Evolutionary conservation across 2,888 invertebrate genomes (phyloP).

Genomic region (Mamestra brassicae): DNA sequence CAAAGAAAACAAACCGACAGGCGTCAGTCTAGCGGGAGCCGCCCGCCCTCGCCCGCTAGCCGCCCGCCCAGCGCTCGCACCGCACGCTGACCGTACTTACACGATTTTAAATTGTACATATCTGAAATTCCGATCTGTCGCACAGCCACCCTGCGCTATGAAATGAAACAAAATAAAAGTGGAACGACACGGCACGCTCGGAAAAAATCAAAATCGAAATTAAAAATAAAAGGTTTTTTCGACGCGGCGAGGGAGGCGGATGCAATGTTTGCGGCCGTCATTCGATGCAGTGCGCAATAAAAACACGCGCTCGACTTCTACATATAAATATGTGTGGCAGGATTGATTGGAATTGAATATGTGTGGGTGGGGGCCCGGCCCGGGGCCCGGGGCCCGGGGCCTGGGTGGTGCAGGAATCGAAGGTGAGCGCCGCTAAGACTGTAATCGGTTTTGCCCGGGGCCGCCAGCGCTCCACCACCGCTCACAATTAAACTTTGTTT

Average conservation of each 20-base stretch:
- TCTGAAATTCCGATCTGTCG: conserved; percentile 91
- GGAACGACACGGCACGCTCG: conserved; percentile 86
- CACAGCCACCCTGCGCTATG: conserved; percentile 90
- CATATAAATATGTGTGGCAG: conserved; percentile 88
- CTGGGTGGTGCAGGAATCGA: conserved; percentile 82
- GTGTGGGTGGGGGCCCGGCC: conserved; percentile 78
- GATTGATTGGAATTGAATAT: conserved; percentile 91
- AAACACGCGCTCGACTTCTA: conserved; percentile 86
- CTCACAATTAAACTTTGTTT: conserved; percentile 91
- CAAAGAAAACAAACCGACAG: conserved; percentile 90
- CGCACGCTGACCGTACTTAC: conserved; percentile 90
- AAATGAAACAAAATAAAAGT: conserved; percentile 91
- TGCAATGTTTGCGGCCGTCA: conserved; percentile 90
- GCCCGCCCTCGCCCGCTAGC: conserved; percentile 72
- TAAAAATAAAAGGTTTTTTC: conserved; percentile 89
- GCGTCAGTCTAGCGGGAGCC: conserved; percentile 89
- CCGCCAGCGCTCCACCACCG: conserved; percentile 73
- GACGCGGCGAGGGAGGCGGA: conserved; percentile 85
- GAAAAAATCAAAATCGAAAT: conserved; percentile 91
- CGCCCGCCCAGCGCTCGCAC: conserved; percentile 72
- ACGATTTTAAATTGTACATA: conserved; percentile 91
- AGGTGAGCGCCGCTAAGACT: conserved; percentile 90
- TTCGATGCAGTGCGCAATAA: conserved; percentile 90
- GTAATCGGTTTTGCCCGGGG: conserved; percentile 90
- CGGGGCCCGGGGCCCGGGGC: conserved; percentile 44